phyloP scores from a whole-genome alignment of 2,888 invertebrate species.

The Pherbina coryleti region DNA sequence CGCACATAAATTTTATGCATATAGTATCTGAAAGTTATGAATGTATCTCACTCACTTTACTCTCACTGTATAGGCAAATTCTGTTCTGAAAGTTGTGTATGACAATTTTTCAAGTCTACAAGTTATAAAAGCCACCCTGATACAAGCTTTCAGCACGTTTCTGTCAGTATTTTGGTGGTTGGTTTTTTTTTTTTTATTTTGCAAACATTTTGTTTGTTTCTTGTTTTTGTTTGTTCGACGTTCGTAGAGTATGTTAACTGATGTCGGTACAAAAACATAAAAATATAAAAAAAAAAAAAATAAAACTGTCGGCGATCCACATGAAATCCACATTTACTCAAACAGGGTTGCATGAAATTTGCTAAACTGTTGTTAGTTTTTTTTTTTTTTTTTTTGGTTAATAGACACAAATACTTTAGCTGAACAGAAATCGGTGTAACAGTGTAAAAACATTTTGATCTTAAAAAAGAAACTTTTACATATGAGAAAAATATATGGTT shows the following conservation, averaged over 20 bases:
- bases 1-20: no score
- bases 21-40: no score
- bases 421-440: no score
- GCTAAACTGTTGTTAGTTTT: neutral
- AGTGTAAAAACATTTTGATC: no score
- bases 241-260: conserved; percentile 15
- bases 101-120: no score
- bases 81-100: no score
- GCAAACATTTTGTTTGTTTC: neutral
- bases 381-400: no score
- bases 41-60: neutral
- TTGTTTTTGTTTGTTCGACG: conserved; percentile 1
- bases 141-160: conserved; percentile 2
- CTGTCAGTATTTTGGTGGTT: neutral
- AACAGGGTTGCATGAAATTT: conserved; percentile 34
- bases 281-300: neutral
- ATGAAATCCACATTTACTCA: conserved; percentile 59
- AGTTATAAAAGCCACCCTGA: no score
- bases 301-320: conserved; percentile 65
- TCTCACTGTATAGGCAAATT: neutral
- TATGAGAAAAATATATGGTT: no score
- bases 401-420: no score
- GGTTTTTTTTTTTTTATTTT: conserved; percentile 25
- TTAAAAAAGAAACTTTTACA: no score
- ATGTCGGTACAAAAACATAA: conserved; percentile 31